Evolutionary conservation across 2,888 invertebrate species (phyloP).

Genomic region (Litoditis marina): DNA sequence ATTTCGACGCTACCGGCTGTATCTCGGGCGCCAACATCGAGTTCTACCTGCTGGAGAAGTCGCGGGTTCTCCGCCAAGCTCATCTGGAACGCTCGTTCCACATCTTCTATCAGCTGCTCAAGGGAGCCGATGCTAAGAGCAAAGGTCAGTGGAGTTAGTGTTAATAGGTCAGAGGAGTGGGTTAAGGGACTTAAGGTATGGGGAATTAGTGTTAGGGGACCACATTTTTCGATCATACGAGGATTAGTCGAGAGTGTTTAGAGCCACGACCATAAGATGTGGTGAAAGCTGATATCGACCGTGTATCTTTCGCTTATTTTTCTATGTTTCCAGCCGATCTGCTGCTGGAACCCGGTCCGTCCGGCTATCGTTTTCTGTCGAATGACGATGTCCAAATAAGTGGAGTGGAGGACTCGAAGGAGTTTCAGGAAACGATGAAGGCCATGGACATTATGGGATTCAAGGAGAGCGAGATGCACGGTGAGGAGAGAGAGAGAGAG

Average conservation of each 20-base stretch:
- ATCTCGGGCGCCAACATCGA: constrained; percentile 99
- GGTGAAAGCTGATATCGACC: not conserved
- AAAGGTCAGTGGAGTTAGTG: not conserved
- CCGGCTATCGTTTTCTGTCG: constrained; percentile 85
- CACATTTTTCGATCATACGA: too few species aligned
- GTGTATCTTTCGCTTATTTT: not conserved
- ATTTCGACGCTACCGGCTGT: constrained; percentile 97
- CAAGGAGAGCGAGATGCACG: constrained; percentile 83
- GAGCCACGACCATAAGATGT: too few species aligned
- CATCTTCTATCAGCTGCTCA: constrained; percentile 94
- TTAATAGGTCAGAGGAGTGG: too few species aligned
- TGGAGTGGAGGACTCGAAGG: constrained; percentile 83
- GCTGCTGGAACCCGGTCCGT: constrained; percentile 86
- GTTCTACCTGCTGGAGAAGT: constrained; percentile 97
- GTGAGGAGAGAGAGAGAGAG: constrained; percentile 40
- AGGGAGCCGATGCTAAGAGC: constrained; percentile 77
- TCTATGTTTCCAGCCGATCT: constrained; percentile 65
- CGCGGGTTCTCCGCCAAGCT: constrained; percentile 95
- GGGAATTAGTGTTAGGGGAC: too few species aligned
- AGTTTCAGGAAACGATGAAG: constrained; percentile 87
- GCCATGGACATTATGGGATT: constrained; percentile 99
- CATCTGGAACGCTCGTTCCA: constrained; percentile 96
- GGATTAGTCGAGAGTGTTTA: too few species aligned
- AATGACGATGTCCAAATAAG: constrained; percentile 78
- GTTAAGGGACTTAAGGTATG: too few species aligned